Percentiles rank a stretch among this genome's conserved stretches.
Evolutionary conservation across 2,888 invertebrate genomes (phyloP).

Genomic region (Lordiphosa andalusiaca): DNA sequence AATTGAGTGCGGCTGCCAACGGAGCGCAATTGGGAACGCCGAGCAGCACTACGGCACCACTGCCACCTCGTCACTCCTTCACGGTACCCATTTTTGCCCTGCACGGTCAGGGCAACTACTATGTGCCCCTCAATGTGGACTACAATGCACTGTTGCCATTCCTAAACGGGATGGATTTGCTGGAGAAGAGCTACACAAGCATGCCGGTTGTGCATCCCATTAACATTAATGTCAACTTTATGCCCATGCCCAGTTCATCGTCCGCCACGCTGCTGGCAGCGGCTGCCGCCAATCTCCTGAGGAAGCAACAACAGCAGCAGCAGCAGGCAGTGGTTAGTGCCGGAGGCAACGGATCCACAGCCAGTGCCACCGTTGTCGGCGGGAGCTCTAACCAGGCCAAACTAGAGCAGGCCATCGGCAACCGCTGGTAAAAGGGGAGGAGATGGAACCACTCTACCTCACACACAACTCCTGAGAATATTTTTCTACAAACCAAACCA

Average conservation of each 20-base stretch:
- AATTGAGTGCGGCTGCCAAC: conserved; percentile 44
- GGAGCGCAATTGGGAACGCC: conserved; percentile 59
- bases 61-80: conserved; percentile 76
- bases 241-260: conserved; percentile 72
- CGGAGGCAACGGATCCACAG: conserved; percentile 7
- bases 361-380: conserved; percentile 37
- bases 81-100: conserved; percentile 93
- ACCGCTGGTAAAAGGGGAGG: conserved; percentile 75
- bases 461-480: conserved; percentile 77
- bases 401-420: conserved; percentile 76
- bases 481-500: conserved; percentile 55
- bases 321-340: conserved; percentile 36
- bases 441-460: conserved; percentile 77
- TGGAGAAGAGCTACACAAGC: conserved; percentile 82
- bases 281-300: conserved; percentile 66
- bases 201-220: conserved; percentile 89
- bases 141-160: conserved; percentile 87
- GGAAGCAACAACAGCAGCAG: conserved; percentile 64
- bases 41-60: conserved; percentile 63
- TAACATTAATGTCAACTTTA: conserved; percentile 93
- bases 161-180: conserved; percentile 83
- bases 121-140: conserved; percentile 92
- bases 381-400: conserved; percentile 70
- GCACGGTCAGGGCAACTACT: conserved; percentile 93
- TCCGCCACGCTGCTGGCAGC: conserved; percentile 71